Evolutionary conservation across 1,140 invertebrate genomes (phyloP), one percentile per base, ranked within the genome.

Genomic region (Chlorops oryzae): DNA sequence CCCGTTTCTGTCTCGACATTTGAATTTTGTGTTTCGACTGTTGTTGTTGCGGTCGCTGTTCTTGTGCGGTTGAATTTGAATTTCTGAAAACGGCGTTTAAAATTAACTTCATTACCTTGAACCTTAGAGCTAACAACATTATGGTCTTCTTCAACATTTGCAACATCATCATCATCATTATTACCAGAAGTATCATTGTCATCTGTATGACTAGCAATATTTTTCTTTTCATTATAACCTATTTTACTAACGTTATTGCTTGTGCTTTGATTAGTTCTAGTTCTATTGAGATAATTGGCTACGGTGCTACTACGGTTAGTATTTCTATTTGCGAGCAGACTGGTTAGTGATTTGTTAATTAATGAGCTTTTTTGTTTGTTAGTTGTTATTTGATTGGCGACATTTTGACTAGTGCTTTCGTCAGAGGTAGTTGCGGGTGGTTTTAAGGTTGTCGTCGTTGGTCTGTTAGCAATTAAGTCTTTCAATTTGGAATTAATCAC

Each of bases 81-180:
- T 59, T 69, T 70, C 67, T 70, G 67, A 70, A 70, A 70, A 63
- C 67, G 67, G 65, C 66, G 67, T 63, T 63, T 70, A 70, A 59
- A 70, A 52, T 56, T 48, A 48, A 56, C 50, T 47, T 59, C 54
- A 54, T 51, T 46, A 49, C 42, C 57, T 39, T 53, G 50, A 63
- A 47, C 54, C 56, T 59, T 40, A 32, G 51, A 35, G 34, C 59
- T 50, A 51, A 52, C 24, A 48, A 49, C 50, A n/a, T 48, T 32
- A 56, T 48, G 45, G 54, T 34, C 44, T 49, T 50, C 54, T 48
- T 47, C 40, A 51, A 47, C 40, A 10, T 37, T 28, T 35, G 27
- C 24, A 37, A 28, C 34, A 46, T 46, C 43, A 46, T 46, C 51
- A 42, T 57, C 25, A 47, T 21, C 24, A 49, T 50, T 59, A 55